Conservation (phyloP, 2,888 invertebrate genomes). For the Drosophila algonquin region DNA sequence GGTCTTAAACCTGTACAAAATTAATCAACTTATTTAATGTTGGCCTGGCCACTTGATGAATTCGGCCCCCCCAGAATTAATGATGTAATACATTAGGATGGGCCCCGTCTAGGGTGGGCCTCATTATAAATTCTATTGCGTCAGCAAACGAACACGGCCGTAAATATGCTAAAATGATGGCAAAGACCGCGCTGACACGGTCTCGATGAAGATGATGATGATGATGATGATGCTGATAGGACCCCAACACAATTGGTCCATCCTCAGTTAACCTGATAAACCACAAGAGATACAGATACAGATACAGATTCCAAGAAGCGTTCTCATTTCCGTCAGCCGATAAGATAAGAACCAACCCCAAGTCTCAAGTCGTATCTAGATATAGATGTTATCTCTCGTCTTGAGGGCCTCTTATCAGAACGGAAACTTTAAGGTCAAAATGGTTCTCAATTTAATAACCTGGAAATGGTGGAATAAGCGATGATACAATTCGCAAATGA, state of each 20-base stretch:
- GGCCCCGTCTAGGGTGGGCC: slow-evolving; percentile 15
- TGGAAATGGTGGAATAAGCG: not conserved
- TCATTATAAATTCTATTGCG: slow-evolving; percentile 55
- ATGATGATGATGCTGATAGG: slow-evolving; percentile 3
- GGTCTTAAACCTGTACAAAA: slow-evolving; percentile 40
- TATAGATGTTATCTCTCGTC: not conserved
- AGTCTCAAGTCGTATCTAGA: slow-evolving; percentile 17
- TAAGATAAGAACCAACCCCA: slow-evolving; percentile 18
- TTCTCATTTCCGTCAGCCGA: slow-evolving; percentile 14
- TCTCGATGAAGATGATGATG: slow-evolving; percentile 8
- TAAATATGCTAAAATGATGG: slow-evolving; percentile 38
- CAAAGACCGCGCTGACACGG: slow-evolving; percentile 33
- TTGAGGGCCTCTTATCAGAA: not conserved
- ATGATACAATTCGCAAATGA: too few relatives aligned
- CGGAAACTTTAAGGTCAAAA: not conserved
- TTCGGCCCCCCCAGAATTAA: slow-evolving; percentile 62
- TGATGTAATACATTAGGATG: slow-evolving; percentile 66
- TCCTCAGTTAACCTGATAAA: slow-evolving; percentile 9
- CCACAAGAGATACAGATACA: slow-evolving; percentile 27
- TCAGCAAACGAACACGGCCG: slow-evolving; percentile 34
- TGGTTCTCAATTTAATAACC: not conserved
- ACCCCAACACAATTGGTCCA: slow-evolving; percentile 1
- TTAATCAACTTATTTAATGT: slow-evolving; percentile 41
- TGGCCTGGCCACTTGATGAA: slow-evolving; percentile 64
- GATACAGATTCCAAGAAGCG: slow-evolving; percentile 3